Conservation (phyloP, 2,888 invertebrate species). For the Trissolcus brochymenae region DNA sequence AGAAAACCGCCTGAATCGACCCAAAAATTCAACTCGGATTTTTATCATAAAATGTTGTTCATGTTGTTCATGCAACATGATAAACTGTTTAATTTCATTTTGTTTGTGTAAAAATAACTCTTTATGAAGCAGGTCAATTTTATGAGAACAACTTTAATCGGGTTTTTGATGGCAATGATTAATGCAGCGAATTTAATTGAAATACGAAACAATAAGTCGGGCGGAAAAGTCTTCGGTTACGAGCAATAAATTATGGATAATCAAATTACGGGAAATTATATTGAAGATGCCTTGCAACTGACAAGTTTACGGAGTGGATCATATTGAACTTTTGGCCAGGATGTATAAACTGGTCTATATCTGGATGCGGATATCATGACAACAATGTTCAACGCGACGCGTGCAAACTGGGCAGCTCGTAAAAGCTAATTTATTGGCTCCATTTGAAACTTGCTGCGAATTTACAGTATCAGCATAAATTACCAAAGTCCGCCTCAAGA, state of each 20-base stretch:
- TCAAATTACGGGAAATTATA: constrained; percentile 47
- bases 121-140: too few species aligned
- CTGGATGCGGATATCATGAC: constrained; percentile 46
- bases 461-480: constrained; percentile 53
- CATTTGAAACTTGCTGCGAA: constrained; percentile 54
- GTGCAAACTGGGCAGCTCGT: constrained; percentile 55
- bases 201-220: constrained; percentile 45
- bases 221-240: constrained; percentile 20
- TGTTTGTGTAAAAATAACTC: too few species aligned
- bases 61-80: too few species aligned
- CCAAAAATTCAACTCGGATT: too few species aligned
- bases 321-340: constrained; percentile 40
- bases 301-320: constrained; percentile 48
- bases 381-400: constrained; percentile 49
- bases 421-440: constrained; percentile 57
- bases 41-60: too few species aligned
- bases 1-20: too few species aligned
- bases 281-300: constrained; percentile 35
- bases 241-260: constrained; percentile 40
- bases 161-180: too few species aligned
- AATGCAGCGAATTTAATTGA: constrained; percentile 35
- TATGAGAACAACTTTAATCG: too few species aligned
- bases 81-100: too few species aligned
- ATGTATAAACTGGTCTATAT: constrained; percentile 29
- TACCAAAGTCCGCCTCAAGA: constrained; percentile 48